Percentiles rank a stretch among this genome's conserved stretches.
Conservation (phyloP, 2,797 vertebrate species). For the Sebastes itinus region DNA sequence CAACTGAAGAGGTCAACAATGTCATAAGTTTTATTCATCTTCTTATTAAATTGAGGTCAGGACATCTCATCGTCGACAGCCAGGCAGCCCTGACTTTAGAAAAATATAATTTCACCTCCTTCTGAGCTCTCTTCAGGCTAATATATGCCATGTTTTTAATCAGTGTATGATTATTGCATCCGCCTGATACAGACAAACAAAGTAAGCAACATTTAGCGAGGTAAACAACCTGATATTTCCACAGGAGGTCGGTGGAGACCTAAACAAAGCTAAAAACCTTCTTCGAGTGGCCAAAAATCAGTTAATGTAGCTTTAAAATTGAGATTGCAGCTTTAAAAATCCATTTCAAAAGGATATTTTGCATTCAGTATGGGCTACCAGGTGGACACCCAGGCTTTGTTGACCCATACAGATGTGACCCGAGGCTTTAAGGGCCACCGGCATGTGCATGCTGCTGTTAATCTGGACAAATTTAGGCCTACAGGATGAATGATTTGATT, state of each 20-base stretch:
- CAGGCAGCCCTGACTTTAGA: background rate
- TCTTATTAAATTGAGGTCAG: background rate
- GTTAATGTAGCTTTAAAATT: background rate
- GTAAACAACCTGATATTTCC: background rate
- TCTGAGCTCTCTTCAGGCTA: background rate
- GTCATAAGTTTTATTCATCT: background rate
- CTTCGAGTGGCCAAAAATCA: background rate
- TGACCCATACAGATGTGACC: constrained; percentile 19
- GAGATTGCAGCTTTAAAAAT: background rate
- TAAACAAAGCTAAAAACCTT: background rate
- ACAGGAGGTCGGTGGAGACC: background rate
- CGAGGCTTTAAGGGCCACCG: background rate
- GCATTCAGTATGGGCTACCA: background rate
- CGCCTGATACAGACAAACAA: background rate
- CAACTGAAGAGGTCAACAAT: background rate
- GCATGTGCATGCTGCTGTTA: background rate
- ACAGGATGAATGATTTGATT: background rate
- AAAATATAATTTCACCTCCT: background rate
- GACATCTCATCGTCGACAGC: background rate
- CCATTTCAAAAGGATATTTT: background rate
- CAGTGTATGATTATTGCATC: background rate
- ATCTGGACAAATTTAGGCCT: background rate
- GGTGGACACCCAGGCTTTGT: background rate
- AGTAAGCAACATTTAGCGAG: background rate
- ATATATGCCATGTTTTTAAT: background rate